Evolutionary conservation across 2,113 vertebrate genomes (phyloP), one percentile per base, ranked within the genome.

Genomic region (Picathartes gymnocephalus): DNA sequence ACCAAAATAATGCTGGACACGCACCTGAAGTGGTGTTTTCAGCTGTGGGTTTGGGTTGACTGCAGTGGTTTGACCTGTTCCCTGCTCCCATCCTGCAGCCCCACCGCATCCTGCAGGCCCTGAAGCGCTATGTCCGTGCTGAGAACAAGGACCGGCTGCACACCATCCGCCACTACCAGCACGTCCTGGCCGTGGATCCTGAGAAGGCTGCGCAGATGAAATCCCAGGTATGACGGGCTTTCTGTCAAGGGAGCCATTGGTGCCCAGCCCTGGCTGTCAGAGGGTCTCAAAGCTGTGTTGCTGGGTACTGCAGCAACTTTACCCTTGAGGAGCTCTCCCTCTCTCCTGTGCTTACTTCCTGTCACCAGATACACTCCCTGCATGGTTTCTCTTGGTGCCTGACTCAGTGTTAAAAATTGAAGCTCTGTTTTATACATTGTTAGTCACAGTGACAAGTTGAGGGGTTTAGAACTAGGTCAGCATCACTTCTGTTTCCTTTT

Each of bases 141-240:
- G 99, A 99, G 97, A 99, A 99, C 98, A 99, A 99, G 95, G 99
- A 99, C 94, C 98, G 99, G 11, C 98, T 99, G 92, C 99, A 99
- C 96, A 99, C 99, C 94, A 98, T 99, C 95, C 99, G 98, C 47
- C 99, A 99, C 84, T 99, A 99, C 97, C 99, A 99, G 97, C 99
- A 99, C 6, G 99, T 99, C 91, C 97, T 99, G 96, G 99, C 99
- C 8, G 99, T 99, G 40, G 99, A 99, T 96, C 99, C 99, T 0
- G 99, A 99, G 95, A 99, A 99, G 96, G 99, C 99, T 5, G 99
- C 99, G 1, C 99, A 99, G 98, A 99, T 99, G 99, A 99, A 99
- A 97, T 99, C 99, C 70, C 99, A 99, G 98, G 99, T 99, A 93
- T 1, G 3, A 10, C 65, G 8, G 13, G 2, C 2, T 73, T 72